Evolutionary conservation across 2,113 vertebrate species (phyloP).

Genomic region (Noctilio leporinus): DNA sequence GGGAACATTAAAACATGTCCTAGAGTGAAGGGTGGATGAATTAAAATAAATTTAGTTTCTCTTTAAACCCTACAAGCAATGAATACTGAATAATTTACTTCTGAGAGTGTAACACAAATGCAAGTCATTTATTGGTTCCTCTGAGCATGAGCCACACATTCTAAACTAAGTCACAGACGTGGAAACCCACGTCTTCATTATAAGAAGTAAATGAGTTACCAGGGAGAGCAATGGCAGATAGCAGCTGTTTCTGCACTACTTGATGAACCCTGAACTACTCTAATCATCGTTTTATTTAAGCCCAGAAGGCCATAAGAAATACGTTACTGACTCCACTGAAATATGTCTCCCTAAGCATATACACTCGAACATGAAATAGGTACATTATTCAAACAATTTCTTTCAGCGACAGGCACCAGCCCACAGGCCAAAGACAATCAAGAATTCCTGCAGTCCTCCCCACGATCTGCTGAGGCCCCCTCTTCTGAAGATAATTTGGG

Average conservation of each 20-base stretch:
- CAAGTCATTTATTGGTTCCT: slow-evolving; percentile 69
- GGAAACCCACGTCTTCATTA: slow-evolving; percentile 9
- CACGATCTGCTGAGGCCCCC: neutral
- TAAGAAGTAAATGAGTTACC: slow-evolving; percentile 52
- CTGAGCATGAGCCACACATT: slow-evolving; percentile 45
- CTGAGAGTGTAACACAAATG: slow-evolving; percentile 71
- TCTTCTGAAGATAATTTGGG: neutral
- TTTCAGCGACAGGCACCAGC: neutral
- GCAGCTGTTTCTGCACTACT: slow-evolving; percentile 56
- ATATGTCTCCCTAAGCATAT: slow-evolving; percentile 16
- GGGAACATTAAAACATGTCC: slow-evolving; percentile 69
- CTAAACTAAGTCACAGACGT: slow-evolving; percentile 62
- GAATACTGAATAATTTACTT: slow-evolving; percentile 73
- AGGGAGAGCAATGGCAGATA: slow-evolving; percentile 36
- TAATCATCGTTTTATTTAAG: slow-evolving; percentile 65
- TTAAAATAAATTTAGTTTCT: slow-evolving; percentile 71
- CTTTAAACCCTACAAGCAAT: slow-evolving; percentile 70
- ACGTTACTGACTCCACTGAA: slow-evolving; percentile 43
- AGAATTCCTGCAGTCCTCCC: neutral
- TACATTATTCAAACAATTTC: neutral
- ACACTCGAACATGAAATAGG: neutral
- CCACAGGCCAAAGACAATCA: neutral
- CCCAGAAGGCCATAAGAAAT: slow-evolving; percentile 50
- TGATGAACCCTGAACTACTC: slow-evolving; percentile 29
- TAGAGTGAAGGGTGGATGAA: slow-evolving; percentile 52